Conservation (phyloP, 1,140 invertebrate species). For the Plodia interpunctella region DNA sequence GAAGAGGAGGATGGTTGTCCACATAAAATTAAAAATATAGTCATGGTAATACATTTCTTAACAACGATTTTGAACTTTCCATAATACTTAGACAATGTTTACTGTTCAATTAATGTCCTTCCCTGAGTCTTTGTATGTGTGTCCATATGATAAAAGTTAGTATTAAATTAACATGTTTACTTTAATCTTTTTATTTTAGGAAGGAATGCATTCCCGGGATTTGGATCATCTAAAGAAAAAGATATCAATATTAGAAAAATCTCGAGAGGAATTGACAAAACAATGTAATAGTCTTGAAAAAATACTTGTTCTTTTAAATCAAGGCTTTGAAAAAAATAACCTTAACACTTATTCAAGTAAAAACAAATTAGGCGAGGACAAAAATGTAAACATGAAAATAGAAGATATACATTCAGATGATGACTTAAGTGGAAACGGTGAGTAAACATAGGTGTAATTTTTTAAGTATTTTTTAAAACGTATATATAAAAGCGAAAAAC, state of each 20-base stretch:
- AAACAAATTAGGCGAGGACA: constrained; percentile 3
- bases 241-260: constrained; percentile 40
- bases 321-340: constrained; percentile 40
- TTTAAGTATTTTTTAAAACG: too few relatives aligned
- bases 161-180: too few relatives aligned
- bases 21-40: constrained; percentile 54
- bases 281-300: constrained; percentile 55
- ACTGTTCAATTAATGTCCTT: too few relatives aligned
- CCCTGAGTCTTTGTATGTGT: too few relatives aligned
- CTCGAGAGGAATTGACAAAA: constrained; percentile 37
- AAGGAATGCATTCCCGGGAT: constrained; percentile 45
- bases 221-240: constrained; percentile 51
- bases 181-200: constrained; percentile 30
- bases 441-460: too few relatives aligned
- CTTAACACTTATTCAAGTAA: neutral
- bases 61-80: too few relatives aligned
- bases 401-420: constrained; percentile 48
- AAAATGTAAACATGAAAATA: constrained; percentile 21
- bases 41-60: constrained; percentile 36
- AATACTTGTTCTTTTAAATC: constrained; percentile 48
- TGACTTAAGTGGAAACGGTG: constrained; percentile 42
- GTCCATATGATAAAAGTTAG: too few relatives aligned
- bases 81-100: too few relatives aligned
- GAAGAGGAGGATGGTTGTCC: constrained; percentile 46
- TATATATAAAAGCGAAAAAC: too few relatives aligned